Percentiles rank a stretch among this genome's conserved stretches.
These are phyloP conservation scores for Cistogaster globosa DNA, from an alignment of 2,888 invertebrate species.

Conservation along the genomic window DNA sequence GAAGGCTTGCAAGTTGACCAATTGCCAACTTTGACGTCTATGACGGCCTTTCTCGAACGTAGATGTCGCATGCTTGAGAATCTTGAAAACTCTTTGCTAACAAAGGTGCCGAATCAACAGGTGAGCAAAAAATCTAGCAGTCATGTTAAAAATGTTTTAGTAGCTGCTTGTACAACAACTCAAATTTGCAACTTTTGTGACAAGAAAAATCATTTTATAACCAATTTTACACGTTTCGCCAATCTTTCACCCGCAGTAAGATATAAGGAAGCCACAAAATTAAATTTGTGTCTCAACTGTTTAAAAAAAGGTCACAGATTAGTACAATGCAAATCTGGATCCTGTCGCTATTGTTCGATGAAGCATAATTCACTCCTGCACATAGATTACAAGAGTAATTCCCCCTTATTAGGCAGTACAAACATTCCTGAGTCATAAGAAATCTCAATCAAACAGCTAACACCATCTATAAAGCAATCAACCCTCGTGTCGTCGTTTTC, in stretches of 20 bases:
- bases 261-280: constrained; percentile 44
- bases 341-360: constrained; percentile 57
- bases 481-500: constrained; percentile 27
- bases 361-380: constrained; percentile 68
- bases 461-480: neutral
- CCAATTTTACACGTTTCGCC: constrained; percentile 33
- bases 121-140: constrained; percentile 15
- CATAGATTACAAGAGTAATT: constrained; percentile 17
- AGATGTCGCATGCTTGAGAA: constrained; percentile 50
- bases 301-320: constrained; percentile 59
- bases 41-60: constrained; percentile 50
- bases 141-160: constrained; percentile 28
- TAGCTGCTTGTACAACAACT: constrained; percentile 5
- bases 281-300: constrained; percentile 68
- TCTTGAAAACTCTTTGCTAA: constrained; percentile 26
- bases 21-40: constrained; percentile 39
- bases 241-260: constrained; percentile 39
- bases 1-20: neutral
- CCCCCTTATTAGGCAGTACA: neutral
- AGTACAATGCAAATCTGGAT: constrained; percentile 62
- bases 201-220: constrained; percentile 33
- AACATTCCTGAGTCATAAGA: neutral
- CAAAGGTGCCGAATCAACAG: constrained; percentile 3
- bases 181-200: constrained; percentile 45
- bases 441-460: neutral